phyloP scores from a whole-genome alignment of 2,797 vertebrate species.

The Tympanoctomys barrerae region DNA sequence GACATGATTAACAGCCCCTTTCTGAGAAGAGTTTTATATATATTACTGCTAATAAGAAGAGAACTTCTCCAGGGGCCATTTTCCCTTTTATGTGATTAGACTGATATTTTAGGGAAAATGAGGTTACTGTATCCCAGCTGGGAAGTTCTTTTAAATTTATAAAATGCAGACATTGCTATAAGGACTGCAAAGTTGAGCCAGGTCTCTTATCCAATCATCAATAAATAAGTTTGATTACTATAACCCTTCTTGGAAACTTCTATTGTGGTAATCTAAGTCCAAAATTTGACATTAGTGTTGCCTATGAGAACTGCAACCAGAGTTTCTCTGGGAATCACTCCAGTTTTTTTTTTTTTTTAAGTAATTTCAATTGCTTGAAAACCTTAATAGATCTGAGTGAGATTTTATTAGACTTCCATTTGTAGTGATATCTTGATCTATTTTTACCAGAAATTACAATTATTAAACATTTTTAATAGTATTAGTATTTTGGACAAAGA shows the following conservation, averaged over 20 bases:
- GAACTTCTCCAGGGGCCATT: constrained; percentile 77
- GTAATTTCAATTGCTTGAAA: constrained; percentile 57
- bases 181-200: constrained; percentile 61
- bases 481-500: constrained; percentile 48
- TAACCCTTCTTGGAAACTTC: constrained; percentile 59
- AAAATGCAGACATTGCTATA: constrained; percentile 69
- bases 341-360: not conserved
- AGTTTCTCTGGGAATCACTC: constrained; percentile 64
- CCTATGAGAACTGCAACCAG: constrained; percentile 71
- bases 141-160: constrained; percentile 75
- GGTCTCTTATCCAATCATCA: constrained; percentile 69
- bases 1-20: constrained; percentile 77
- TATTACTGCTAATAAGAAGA: constrained; percentile 74
- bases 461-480: constrained; percentile 27
- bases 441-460: constrained; percentile 55
- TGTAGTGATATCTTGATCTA: constrained; percentile 30
- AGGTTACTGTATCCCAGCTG: constrained; percentile 76
- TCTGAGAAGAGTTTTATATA: constrained; percentile 77
- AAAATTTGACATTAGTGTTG: constrained; percentile 70
- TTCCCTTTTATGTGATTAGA: constrained; percentile 80
- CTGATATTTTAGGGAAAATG: constrained; percentile 80
- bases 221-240: constrained; percentile 65
- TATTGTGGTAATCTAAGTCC: constrained; percentile 56
- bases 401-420: constrained; percentile 66
- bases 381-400: constrained; percentile 33